Conservation (phyloP, 2,113 vertebrate genomes). For the Heterocephalus glaber region DNA sequence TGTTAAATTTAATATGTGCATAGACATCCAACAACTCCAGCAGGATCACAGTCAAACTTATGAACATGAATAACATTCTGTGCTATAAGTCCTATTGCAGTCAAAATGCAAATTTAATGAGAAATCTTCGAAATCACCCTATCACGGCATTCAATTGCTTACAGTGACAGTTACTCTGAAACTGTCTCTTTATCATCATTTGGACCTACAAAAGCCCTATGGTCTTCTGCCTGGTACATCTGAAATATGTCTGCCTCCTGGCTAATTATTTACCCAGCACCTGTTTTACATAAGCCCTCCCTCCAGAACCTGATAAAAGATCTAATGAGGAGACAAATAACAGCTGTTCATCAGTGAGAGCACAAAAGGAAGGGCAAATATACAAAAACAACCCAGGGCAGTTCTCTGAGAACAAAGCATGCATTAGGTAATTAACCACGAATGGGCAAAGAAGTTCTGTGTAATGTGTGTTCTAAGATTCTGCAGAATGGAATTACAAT, state of each 20-base stretch:
- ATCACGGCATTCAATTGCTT: not conserved
- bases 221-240: not conserved
- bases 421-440: not conserved
- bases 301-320: not conserved
- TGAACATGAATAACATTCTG: not conserved
- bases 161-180: not conserved
- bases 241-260: not conserved
- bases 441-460: not conserved
- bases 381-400: not conserved
- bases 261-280: slow-evolving; percentile 46
- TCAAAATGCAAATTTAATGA: not conserved
- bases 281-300: not conserved
- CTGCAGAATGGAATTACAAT: not conserved
- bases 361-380: not conserved
- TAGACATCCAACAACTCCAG: not conserved
- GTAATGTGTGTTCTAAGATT: not conserved
- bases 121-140: not conserved
- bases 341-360: not conserved
- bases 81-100: rapidly evolving
- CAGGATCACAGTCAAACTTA: not conserved
- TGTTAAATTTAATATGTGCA: not conserved
- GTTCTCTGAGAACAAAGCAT: slow-evolving; percentile 12
- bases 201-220: not conserved
- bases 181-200: not conserved
- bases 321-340: not conserved